These are phyloP conservation scores for Drosophila ercepeae DNA, from an alignment of 1,140 invertebrate species.

Conservation along the genomic window DNA sequence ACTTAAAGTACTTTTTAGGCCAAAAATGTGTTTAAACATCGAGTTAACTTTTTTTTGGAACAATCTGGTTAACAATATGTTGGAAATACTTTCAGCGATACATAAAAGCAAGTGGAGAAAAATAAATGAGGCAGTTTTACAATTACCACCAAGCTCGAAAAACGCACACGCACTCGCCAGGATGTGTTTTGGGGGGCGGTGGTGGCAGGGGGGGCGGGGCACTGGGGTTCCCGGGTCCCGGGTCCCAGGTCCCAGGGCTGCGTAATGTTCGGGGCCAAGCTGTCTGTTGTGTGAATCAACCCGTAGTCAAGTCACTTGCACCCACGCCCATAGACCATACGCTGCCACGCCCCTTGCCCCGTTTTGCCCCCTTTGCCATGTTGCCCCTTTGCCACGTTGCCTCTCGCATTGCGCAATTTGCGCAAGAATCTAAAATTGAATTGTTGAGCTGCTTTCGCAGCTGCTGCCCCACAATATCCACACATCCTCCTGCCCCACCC, in stretches of 20 bases:
- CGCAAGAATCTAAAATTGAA: slow-evolving; percentile 80
- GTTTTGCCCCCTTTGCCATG: too few species aligned
- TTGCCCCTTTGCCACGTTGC: too few species aligned
- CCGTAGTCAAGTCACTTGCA: slow-evolving; percentile 54
- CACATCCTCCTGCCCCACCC: slow-evolving; percentile 2
- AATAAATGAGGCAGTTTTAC: slow-evolving; percentile 35
- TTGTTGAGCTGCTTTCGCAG: slow-evolving; percentile 68
- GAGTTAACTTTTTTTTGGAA: background rate
- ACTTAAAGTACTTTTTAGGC: background rate
- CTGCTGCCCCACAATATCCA: slow-evolving; percentile 38
- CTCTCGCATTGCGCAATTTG: slow-evolving; percentile 71
- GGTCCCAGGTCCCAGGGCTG: slow-evolving; percentile 6
- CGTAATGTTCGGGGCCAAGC: slow-evolving; percentile 41
- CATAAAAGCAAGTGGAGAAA: slow-evolving; percentile 26
- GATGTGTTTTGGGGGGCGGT: background rate
- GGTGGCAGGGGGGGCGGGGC: background rate
- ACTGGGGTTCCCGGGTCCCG: too few species aligned
- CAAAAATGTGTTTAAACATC: background rate
- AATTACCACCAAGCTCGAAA: slow-evolving; percentile 26
- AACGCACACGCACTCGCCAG: slow-evolving; percentile 24
- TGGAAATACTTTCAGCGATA: background rate
- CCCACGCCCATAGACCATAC: slow-evolving; percentile 33
- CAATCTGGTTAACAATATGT: background rate
- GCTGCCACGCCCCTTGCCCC: slow-evolving; percentile 25
- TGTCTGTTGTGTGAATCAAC: slow-evolving; percentile 78